These are phyloP conservation scores for Bubo bubo DNA, from an alignment of 2,113 vertebrate species.

Conservation along the genomic window DNA sequence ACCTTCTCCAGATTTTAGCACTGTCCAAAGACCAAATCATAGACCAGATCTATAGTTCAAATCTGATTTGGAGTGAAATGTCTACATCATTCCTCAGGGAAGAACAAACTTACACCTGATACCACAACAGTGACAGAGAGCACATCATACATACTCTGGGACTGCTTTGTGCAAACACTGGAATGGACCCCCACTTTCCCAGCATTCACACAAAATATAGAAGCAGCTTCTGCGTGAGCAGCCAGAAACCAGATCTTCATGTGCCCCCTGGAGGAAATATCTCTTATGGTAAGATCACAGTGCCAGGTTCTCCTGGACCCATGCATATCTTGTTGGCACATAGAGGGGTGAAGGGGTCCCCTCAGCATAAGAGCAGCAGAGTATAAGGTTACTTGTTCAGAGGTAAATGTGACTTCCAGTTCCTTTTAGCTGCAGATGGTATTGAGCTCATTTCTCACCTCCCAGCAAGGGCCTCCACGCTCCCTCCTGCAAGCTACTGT, in stretches of 20 bases:
- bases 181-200: not conserved
- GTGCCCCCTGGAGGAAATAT: not conserved
- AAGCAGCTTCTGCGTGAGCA: not conserved
- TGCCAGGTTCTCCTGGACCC: not conserved
- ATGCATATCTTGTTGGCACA: fast-evolving
- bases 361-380: not conserved
- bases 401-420: not conserved
- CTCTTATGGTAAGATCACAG: not conserved
- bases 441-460: not conserved
- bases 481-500: not conserved
- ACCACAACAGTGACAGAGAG: not conserved
- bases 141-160: not conserved
- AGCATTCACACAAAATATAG: not conserved
- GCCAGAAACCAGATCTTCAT: not conserved
- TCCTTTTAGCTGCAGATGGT: not conserved
- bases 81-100: not conserved
- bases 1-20: not conserved
- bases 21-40: not conserved
- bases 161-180: not conserved
- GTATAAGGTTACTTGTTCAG: not conserved
- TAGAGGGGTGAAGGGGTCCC: not conserved
- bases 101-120: not conserved
- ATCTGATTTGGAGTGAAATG: not conserved
- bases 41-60: not conserved
- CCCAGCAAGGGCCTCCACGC: not conserved